Conservation (phyloP, 92 coral and sea anemone genomes). For the Ricordea florida region DNA sequence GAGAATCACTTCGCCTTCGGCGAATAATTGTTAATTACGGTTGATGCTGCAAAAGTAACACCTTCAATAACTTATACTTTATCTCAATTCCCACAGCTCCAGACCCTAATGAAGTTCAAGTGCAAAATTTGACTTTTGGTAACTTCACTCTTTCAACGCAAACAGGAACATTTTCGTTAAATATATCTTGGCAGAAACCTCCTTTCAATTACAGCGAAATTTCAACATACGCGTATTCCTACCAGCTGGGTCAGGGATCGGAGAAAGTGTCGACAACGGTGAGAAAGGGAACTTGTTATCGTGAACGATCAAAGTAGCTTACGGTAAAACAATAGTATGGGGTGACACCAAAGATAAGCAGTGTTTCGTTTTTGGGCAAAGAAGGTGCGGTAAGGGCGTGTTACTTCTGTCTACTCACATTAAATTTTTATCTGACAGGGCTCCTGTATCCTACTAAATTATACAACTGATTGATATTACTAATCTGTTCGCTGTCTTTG, state of each 20-base stretch:
- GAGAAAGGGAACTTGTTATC: neutral
- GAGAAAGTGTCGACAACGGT: neutral
- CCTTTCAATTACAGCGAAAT: conserved; percentile 11
- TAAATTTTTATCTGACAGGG: too few relatives aligned
- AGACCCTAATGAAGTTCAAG: neutral
- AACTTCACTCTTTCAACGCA: neutral
- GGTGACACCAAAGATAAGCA: too few relatives aligned
- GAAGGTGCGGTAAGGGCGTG: too few relatives aligned
- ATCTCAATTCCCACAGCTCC: neutral
- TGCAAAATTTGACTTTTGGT: neutral
- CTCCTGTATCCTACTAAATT: too few relatives aligned
- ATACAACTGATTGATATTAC: too few relatives aligned
- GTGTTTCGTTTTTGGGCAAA: too few relatives aligned
- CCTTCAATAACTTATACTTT: neutral
- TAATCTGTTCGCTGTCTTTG: too few relatives aligned
- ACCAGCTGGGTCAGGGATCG: neutral
- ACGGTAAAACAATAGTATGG: too few relatives aligned
- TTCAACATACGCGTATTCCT: neutral
- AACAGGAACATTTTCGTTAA: neutral
- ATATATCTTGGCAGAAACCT: conserved; percentile 14
- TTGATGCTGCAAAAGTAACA: neutral
- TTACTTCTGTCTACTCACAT: too few relatives aligned
- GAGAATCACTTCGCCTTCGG: too few relatives aligned
- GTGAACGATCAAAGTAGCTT: too few relatives aligned
- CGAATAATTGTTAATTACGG: too few relatives aligned